Evolutionary conservation across 2,113 vertebrate species (phyloP).

Genomic region (Chaetorhynchus papuensis): DNA sequence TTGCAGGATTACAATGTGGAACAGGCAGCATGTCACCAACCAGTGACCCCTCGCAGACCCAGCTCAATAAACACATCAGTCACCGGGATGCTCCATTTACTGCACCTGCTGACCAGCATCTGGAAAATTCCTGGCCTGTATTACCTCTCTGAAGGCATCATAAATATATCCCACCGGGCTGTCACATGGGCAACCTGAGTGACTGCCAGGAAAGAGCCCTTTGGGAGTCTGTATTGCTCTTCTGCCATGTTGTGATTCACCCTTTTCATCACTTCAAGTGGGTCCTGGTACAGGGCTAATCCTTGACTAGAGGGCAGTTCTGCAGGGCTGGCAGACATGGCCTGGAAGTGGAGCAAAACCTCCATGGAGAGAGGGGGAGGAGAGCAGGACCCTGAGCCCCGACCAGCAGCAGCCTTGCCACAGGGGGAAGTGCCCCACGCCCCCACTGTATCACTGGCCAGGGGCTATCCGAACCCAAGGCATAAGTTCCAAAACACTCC

Average conservation of each 20-base stretch:
- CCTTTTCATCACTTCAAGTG: neutral
- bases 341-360: neutral
- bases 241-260: neutral
- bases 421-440: fast-evolving
- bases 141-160: neutral
- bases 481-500: fast-evolving
- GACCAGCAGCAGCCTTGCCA: neutral
- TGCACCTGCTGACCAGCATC: neutral
- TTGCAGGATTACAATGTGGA: fast-evolving
- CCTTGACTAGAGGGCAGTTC: neutral
- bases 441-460: fast-evolving
- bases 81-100: neutral
- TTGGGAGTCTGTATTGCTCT: neutral
- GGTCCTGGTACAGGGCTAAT: neutral
- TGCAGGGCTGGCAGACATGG: neutral
- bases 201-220: neutral
- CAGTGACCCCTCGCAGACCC: neutral
- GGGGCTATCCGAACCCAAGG: neutral
- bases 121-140: neutral
- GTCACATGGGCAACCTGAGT: neutral
- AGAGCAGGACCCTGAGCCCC: neutral
- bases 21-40: neutral
- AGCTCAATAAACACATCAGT: neutral
- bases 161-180: neutral
- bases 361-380: neutral